Evolutionary conservation across 2,888 invertebrate species (phyloP).

Genomic region (Aricia artaxerxes): DNA sequence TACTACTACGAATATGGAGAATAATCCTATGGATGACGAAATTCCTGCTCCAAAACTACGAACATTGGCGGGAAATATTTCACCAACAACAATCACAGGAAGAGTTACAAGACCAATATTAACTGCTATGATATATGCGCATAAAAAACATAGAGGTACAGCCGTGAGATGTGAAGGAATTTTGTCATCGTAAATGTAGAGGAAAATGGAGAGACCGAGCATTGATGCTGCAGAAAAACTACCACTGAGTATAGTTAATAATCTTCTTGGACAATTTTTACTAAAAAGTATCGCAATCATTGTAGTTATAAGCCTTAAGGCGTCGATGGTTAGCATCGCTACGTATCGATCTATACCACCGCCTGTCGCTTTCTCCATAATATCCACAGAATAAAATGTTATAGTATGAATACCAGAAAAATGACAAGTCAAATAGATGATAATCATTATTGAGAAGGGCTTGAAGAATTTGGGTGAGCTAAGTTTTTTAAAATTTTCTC

Average conservation of each 20-base stretch:
- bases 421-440: slow-evolving; percentile 1
- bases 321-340: slow-evolving; percentile 1
- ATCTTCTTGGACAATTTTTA: slow-evolving; percentile 10
- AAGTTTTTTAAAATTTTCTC: neutral
- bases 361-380: neutral
- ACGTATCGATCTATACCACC: neutral
- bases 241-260: neutral
- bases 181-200: neutral
- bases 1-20: slow-evolving; percentile 9
- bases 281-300: neutral
- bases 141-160: slow-evolving; percentile 13
- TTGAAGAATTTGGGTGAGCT: neutral
- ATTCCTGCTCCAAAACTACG: slow-evolving; percentile 24
- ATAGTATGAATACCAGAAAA: slow-evolving; percentile 11
- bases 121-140: neutral
- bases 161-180: neutral
- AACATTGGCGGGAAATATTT: slow-evolving; percentile 10
- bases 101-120: slow-evolving; percentile 22
- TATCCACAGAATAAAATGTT: slow-evolving; percentile 19
- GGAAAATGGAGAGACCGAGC: slow-evolving; percentile 5
- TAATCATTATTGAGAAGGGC: slow-evolving; percentile 1
- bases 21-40: slow-evolving; percentile 4
- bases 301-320: slow-evolving; percentile 13
- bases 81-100: slow-evolving; percentile 21
- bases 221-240: slow-evolving; percentile 5